Evolutionary conservation across 2,113 vertebrate species (phyloP).

Genomic region (Gallinago jamesoni): DNA sequence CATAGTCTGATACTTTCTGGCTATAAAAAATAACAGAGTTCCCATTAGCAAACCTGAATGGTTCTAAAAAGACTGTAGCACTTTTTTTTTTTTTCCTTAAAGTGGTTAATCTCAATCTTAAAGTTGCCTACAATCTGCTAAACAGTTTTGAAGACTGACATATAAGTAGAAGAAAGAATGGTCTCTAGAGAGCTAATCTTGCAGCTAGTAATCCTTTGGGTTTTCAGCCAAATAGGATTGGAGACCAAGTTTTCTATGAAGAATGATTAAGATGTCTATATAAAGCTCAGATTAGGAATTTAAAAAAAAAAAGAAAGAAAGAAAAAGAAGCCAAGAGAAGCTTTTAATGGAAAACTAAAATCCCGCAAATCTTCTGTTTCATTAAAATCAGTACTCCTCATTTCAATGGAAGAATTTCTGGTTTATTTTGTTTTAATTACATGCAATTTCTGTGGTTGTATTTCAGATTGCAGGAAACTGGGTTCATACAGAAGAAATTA

Average conservation of each 20-base stretch:
- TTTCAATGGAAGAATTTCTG: background rate
- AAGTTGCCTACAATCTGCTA: background rate
- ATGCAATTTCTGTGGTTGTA: background rate
- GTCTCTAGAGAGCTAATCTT: slow-evolving; percentile 13
- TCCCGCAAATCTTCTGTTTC: background rate
- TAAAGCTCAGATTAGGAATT: slow-evolving; percentile 44
- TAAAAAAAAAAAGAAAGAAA: background rate
- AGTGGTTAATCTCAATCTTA: background rate
- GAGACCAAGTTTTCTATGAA: background rate
- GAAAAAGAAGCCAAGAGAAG: background rate
- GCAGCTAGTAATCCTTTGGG: background rate
- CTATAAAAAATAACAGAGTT: background rate
- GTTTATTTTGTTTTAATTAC: background rate
- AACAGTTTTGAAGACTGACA: background rate
- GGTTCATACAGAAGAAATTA: background rate
- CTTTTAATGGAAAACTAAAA: background rate
- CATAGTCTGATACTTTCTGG: background rate
- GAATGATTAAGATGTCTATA: slow-evolving; percentile 14
- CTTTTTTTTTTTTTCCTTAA: background rate
- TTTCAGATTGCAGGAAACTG: background rate
- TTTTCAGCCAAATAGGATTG: slow-evolving; percentile 5
- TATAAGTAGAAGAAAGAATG: background rate
- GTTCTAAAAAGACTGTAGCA: background rate
- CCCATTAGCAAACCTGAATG: background rate
- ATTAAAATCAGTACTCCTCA: background rate